Evolutionary conservation across 2,888 invertebrate genomes (phyloP).

Genomic region (Eurois occulta): DNA sequence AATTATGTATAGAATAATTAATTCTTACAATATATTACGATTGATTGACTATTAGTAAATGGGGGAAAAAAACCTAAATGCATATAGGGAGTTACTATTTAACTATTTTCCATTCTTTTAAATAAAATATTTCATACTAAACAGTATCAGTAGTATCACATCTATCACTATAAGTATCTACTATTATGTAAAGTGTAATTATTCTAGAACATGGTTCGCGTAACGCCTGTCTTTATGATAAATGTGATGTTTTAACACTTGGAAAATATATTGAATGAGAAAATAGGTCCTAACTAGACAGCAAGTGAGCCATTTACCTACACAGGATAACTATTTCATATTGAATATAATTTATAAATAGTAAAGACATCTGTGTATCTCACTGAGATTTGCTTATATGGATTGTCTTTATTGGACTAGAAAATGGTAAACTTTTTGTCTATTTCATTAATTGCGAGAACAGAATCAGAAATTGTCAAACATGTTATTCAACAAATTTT

Average conservation of each 20-base stretch:
- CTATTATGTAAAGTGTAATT: conserved; percentile 67
- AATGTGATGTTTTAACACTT: conserved; percentile 64
- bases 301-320: conserved; percentile 71
- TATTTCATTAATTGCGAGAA: conserved; percentile 75
- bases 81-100: conserved; percentile 78
- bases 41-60: conserved; percentile 76
- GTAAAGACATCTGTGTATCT: conserved; percentile 65
- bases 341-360: conserved; percentile 63
- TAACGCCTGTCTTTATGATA: conserved; percentile 50
- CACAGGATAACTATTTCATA: conserved; percentile 73
- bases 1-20: conserved; percentile 70
- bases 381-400: conserved; percentile 71
- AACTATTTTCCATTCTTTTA: conserved; percentile 79
- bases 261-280: conserved; percentile 64
- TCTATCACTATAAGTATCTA: conserved; percentile 78
- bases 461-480: conserved; percentile 71
- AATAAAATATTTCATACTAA: conserved; percentile 79
- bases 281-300: conserved; percentile 71
- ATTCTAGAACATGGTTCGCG: conserved; percentile 63
- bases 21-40: conserved; percentile 76
- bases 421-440: conserved; percentile 85
- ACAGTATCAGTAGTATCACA: conserved; percentile 81
- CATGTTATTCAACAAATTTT: conserved; percentile 69
- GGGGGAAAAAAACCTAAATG: conserved; percentile 83
- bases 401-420: conserved; percentile 87